Evolutionary conservation across 2,888 invertebrate genomes (phyloP), one percentile per base, ranked within the genome.

Genomic region (Shargacucullia verbasci): DNA sequence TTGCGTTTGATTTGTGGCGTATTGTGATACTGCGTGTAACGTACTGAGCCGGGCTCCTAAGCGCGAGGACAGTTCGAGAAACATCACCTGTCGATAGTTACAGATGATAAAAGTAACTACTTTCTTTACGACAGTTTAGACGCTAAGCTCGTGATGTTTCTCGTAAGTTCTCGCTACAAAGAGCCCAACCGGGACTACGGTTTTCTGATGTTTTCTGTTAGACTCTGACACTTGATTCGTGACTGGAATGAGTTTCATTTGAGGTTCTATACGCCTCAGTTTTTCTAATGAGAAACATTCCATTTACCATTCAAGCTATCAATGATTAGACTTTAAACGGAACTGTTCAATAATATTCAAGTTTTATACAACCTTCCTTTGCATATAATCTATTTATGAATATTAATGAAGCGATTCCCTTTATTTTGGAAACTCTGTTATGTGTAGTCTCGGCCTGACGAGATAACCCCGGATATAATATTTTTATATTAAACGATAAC

Each of bases 1-100:
- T 81, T 67, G 76, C 75, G 76, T 73, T 76, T 68, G 56, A 67
- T 67, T 67, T 61, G 54, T 74, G 70, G 74, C 69, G 80, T 80
- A 73, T 84, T 83, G 85, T 83, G 87, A 76, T 84, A 80, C 80
- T 73, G 57, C 66, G 55, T 53, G 50, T 53, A 47, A 46, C 46
- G 47, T 56, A 59, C 38, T 40, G 68, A 61, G 52, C 33, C 52
- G 46, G 54, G 34, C 15, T 27, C 35, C 45, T 13, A 7, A 3
- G 13, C 11, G 43, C 15, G 41, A 37, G 60, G 58, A 35, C 35
- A 35, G 41, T 25, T 49, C 38, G 65, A 70, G 58, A 58, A 70
- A 45, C 11, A 12, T 48, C 47, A 14, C 27, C 41, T 57, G 67
- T 54, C 67, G 27, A 38, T 50, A 46, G 53, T 34, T 48, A 40